Base-by-base conservation (phyloP, 2,888 invertebrate species). In the Hirtodrosophila duncani region DNA sequence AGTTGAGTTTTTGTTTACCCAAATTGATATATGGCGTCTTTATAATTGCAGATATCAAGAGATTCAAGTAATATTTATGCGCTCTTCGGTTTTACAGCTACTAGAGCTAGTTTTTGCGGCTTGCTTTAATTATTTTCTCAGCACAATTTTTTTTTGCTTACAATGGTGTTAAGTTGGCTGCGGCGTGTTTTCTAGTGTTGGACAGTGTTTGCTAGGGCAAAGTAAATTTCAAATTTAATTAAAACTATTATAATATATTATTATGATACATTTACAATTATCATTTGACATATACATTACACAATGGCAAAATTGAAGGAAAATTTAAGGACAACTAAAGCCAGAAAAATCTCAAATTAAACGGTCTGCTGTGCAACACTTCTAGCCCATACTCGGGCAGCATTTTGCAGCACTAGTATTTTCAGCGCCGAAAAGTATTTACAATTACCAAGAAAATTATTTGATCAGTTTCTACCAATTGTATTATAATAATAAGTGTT, bases 91-190 rank as follows among this genome's bases (percentile, higher is more conserved):
- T 9, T 51, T 18, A 18, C 13, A n/a, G n/a, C n/a, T n/a, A n/a
- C n/a, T 55, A 6, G 17, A 14, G 36, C 17, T 24, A 8, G 14
- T 66, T 24, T 5, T 20, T 11, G 38, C 13, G 29, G 42, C 55
- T 41, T 52, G 30, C 43, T 64, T 51, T 61, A 23, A 38, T 29
- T 38, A 37, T 23, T 31, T 45, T 58, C 49, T 51, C 50, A 50
- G 62, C 56, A 59, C 48, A 60, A 78, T 74, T 78, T 81, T 27
- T 74, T 78, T 81, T 27, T 82, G 81, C 81, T 81, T 81, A 82
- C 81, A 74, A 81, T 66, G 63, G 67, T 57, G 71, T 60, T 66
- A 82, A 78, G 68, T 82, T 82, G 70, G 81, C 53, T 79, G 75
- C 63, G 66, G n/a, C 26, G 14, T 41, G 10, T 26, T 23, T 38